phyloP scores from a whole-genome alignment of 2,888 invertebrate genomes.

The Lasioglossum figueresi region DNA sequence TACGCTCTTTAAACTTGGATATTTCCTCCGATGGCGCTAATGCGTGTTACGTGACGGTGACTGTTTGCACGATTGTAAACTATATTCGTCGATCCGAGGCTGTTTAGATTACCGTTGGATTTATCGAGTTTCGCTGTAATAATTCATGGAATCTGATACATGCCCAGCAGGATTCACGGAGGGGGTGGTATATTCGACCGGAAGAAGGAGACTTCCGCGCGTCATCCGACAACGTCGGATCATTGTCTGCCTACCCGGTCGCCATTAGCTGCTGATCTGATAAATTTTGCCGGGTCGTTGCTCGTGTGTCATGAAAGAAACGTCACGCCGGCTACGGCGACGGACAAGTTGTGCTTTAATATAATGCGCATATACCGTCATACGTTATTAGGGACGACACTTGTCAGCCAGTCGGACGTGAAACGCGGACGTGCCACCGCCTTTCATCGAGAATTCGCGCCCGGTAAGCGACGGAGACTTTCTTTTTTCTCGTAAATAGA shows the following conservation, averaged over 20 bases:
- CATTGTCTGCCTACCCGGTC: conserved; percentile 4
- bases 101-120: conserved; percentile 17
- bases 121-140: conserved; percentile 22
- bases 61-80: conserved; percentile 32
- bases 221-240: conserved; percentile 9
- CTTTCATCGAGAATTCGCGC: conserved; percentile 2
- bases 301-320: conserved; percentile 30
- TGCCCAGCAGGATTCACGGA: neutral
- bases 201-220: conserved; percentile 7
- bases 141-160: conserved; percentile 47
- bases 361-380: conserved; percentile 19
- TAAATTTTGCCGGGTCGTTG: conserved; percentile 36
- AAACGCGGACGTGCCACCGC: neutral
- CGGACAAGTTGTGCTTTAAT: conserved; percentile 35
- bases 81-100: neutral
- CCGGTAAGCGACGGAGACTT: neutral
- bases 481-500: neutral
- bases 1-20: neutral
- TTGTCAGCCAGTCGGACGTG: conserved; percentile 39
- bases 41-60: conserved; percentile 15
- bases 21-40: neutral
- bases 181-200: neutral
- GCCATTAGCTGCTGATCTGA: conserved; percentile 9
- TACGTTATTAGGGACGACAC: conserved; percentile 44
- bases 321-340: neutral